Percentiles rank a stretch among this genome's conserved stretches.
Evolutionary conservation across 2,888 invertebrate species (phyloP).

Genomic region (Trissolcus brochymenae): DNA sequence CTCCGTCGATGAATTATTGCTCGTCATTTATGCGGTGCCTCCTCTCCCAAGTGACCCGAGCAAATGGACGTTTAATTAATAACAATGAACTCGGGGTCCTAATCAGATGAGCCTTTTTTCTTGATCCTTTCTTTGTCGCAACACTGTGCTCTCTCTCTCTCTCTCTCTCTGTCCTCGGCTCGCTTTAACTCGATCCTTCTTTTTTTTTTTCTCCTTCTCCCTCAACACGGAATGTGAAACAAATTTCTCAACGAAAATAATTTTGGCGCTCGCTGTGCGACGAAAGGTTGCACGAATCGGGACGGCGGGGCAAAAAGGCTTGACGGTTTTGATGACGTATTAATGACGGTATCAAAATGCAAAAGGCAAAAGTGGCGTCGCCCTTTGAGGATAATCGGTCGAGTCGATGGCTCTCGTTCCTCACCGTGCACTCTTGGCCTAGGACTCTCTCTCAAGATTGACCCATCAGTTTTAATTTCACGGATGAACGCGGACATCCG

Average conservation of each 20-base stretch:
- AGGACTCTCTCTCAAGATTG: constrained; percentile 39
- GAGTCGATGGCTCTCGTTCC: constrained; percentile 28
- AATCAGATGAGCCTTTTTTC: constrained; percentile 20
- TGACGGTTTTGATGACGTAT: constrained; percentile 50
- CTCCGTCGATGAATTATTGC: constrained; percentile 31
- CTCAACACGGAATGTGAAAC: constrained; percentile 21
- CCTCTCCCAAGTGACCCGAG: constrained; percentile 20
- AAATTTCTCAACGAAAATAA: constrained; percentile 36
- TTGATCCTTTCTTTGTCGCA: constrained; percentile 13
- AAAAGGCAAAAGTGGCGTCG: constrained; percentile 43
- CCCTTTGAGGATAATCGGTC: constrained; percentile 33
- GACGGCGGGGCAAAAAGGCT: constrained; percentile 24
- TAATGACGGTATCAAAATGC: constrained; percentile 54
- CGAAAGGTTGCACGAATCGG: constrained; percentile 49
- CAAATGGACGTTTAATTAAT: constrained; percentile 46
- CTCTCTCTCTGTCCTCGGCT: background rate
- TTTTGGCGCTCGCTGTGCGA: constrained; percentile 35
- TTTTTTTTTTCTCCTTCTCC: background rate
- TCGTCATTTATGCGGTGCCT: constrained; percentile 6
- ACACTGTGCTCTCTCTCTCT: background rate
- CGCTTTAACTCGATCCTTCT: constrained; percentile 1
- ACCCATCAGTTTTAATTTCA: constrained; percentile 58
- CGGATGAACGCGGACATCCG: constrained; percentile 53
- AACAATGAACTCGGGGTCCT: constrained; percentile 34
- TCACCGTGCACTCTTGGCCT: constrained; percentile 37